Evolutionary conservation across 2,888 invertebrate species (phyloP).

Genomic region (Melanargia galathea): DNA sequence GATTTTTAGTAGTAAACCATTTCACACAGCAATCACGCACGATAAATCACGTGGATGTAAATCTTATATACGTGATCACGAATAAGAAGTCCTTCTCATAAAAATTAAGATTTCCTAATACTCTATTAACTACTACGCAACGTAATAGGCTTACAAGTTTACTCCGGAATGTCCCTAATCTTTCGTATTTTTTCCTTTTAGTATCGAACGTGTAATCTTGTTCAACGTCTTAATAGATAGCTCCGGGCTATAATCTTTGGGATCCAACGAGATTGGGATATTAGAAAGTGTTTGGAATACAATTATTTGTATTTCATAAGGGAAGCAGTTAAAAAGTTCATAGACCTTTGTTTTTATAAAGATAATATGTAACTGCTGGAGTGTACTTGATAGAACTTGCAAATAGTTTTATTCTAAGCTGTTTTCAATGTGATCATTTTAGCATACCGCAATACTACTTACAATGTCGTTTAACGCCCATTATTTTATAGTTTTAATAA

Average conservation of each 20-base stretch:
- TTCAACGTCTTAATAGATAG: slow-evolving; percentile 28
- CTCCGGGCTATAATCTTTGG: slow-evolving; percentile 23
- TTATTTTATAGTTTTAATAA: too few relatives aligned
- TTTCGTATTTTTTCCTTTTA: slow-evolving; percentile 24
- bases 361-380: not conserved
- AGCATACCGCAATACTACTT: too few relatives aligned
- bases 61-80: not conserved
- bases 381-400: too few relatives aligned
- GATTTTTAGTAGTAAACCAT: too few relatives aligned
- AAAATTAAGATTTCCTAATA: slow-evolving; percentile 13
- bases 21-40: too few relatives aligned
- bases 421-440: too few relatives aligned
- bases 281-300: slow-evolving; percentile 20
- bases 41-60: not conserved
- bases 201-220: slow-evolving; percentile 27
- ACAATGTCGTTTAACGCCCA: too few relatives aligned
- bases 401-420: too few relatives aligned
- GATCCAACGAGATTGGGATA: slow-evolving; percentile 4
- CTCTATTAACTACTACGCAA: slow-evolving; percentile 16
- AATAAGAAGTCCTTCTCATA: slow-evolving; percentile 16
- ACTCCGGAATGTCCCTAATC: slow-evolving; percentile 12
- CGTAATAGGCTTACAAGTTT: slow-evolving; percentile 33
- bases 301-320: slow-evolving; percentile 4
- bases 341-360: not conserved
- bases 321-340: not conserved